These are phyloP conservation scores for Tretioscincus oriximinensis DNA, from an alignment of 2,113 vertebrate genomes.

Conservation along the genomic window DNA sequence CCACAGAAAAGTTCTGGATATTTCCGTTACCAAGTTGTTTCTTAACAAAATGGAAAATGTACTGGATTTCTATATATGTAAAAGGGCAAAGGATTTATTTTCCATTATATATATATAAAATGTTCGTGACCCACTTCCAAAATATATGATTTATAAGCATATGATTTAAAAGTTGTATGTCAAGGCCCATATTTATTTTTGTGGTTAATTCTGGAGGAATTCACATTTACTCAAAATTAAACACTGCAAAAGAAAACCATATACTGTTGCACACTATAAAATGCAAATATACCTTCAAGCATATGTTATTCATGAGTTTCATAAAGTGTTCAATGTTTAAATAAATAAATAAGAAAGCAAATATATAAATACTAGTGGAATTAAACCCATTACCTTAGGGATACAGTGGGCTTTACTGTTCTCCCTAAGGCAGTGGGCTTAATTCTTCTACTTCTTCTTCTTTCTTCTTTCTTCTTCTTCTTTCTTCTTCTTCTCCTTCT, in stretches of 20 bases:
- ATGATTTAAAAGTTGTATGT: conserved; percentile 61
- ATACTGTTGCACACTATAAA: conserved; percentile 69
- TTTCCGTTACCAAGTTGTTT: not conserved
- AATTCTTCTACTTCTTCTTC: no score
- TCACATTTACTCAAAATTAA: conserved; percentile 62
- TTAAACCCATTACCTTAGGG: no score
- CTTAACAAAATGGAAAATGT: not conserved
- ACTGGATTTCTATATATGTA: not conserved
- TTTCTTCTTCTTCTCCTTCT: no score
- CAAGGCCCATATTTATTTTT: conserved; percentile 58
- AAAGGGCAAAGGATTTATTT: conserved; percentile 42
- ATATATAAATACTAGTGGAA: no score
- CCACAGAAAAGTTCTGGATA: conserved; percentile 1
- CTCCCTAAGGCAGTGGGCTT: no score
- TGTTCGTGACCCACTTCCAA: conserved; percentile 36
- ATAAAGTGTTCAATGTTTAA: conserved; percentile 62
- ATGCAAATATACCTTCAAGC: conserved; percentile 70
- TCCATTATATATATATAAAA: conserved; percentile 1
- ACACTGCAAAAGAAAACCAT: conserved; percentile 64
- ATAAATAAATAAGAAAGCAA: conserved; percentile 20
- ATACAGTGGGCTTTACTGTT: no score
- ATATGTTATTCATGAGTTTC: conserved; percentile 76
- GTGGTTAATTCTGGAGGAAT: conserved; percentile 63
- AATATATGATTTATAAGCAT: conserved; percentile 50
- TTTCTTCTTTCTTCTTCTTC: no score